Percentiles rank a stretch among this genome's conserved stretches.
Conservation (phyloP, 1,140 invertebrate species). For the Polyergus mexicanus region DNA sequence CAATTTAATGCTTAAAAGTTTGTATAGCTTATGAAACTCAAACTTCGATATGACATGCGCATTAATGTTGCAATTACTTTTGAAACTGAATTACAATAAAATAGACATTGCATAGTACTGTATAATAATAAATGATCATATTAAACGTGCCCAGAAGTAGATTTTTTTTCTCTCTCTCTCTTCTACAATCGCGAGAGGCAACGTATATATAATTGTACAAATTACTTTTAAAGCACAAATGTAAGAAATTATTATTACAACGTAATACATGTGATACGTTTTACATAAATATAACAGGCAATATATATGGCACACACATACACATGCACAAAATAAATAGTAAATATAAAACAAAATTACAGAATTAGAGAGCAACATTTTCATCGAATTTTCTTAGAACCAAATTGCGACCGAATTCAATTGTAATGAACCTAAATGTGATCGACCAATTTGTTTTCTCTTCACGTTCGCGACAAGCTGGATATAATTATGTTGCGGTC, state of each 20-base stretch:
- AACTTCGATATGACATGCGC: not conserved
- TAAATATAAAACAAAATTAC: not conserved
- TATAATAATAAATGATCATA: conserved; percentile 23
- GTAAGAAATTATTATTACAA: not conserved
- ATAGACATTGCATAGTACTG: not conserved
- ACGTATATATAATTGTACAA: conserved; percentile 24
- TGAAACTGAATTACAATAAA: not conserved
- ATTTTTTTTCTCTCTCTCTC: not conserved
- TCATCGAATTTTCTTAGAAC: not conserved
- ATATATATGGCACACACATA: no score
- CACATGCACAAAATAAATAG: not conserved
- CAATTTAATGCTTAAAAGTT: not conserved
- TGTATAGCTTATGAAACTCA: not conserved
- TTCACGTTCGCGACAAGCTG: not conserved
- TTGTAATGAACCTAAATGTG: not conserved
- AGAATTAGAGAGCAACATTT: not conserved
- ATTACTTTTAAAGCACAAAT: conserved; percentile 27
- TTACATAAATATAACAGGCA: not conserved
- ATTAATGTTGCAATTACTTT: conserved; percentile 11
- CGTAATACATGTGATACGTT: not conserved
- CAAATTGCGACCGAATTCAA: not conserved
- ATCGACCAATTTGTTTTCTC: not conserved
- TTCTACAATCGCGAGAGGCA: not conserved
- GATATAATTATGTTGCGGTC: conserved; percentile 2
- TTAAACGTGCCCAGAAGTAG: not conserved